These are phyloP conservation scores for Solenodon paradoxus DNA, from an alignment of 2,113 vertebrate species.

Conservation along the genomic window DNA sequence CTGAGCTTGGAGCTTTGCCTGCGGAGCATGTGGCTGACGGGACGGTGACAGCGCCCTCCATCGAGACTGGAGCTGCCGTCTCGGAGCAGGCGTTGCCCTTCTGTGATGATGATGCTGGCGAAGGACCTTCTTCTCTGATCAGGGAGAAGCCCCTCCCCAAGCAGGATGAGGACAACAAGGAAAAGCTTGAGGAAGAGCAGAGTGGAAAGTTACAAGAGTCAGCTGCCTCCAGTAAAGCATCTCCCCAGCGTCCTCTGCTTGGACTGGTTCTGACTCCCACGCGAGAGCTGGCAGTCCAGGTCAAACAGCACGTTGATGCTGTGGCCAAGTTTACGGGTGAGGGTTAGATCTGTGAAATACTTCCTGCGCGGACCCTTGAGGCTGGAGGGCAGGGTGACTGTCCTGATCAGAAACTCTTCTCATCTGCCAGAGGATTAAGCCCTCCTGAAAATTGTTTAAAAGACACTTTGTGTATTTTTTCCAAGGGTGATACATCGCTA, in stretches of 20 bases:
- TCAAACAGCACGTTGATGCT: slow-evolving; percentile 96
- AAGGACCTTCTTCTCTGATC: slow-evolving; percentile 61
- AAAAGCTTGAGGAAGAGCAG: slow-evolving; percentile 47
- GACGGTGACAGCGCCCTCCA: too few species aligned
- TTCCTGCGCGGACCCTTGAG: neutral
- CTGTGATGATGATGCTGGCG: slow-evolving; percentile 49
- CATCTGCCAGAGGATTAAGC: neutral
- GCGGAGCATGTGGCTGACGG: too few species aligned
- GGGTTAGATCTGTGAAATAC: neutral
- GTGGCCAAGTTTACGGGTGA: slow-evolving; percentile 92
- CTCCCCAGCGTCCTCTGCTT: slow-evolving; percentile 85
- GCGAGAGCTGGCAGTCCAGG: slow-evolving; percentile 96
- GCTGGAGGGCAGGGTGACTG: neutral
- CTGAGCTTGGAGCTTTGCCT: slow-evolving; percentile 63
- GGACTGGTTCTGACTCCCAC: slow-evolving; percentile 96
- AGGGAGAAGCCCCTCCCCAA: neutral
- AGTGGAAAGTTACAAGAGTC: slow-evolving; percentile 29
- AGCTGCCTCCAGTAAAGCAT: neutral
- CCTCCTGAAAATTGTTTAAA: neutral
- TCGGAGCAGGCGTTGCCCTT: neutral
- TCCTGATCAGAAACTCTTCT: neutral
- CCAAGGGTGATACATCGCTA: neutral
- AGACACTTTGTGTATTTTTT: neutral
- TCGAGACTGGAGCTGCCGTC: neutral
- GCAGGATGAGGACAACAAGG: neutral